Percentiles rank a stretch among this genome's conserved stretches.
Evolutionary conservation across 2,797 vertebrate species (phyloP).

Genomic region (Urocyon cinereoargenteus): DNA sequence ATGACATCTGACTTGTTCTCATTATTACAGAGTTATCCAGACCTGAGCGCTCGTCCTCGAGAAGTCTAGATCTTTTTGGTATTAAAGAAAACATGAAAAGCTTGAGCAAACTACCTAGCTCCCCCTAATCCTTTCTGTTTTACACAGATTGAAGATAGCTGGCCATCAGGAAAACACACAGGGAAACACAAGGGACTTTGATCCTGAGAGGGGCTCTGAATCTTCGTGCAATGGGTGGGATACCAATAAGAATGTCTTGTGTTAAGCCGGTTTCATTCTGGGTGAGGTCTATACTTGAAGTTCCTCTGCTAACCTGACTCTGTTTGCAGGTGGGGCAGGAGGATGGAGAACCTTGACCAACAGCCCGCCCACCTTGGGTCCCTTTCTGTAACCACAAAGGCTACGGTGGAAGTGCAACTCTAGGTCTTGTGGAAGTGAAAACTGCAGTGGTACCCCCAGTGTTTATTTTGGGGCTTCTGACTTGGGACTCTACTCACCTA

Average conservation of each 20-base stretch:
- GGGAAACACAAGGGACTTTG: background rate
- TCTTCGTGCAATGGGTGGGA: background rate
- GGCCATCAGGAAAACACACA: background rate
- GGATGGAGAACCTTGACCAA: background rate
- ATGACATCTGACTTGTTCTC: background rate
- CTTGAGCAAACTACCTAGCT: background rate
- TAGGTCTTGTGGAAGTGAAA: slow-evolving; percentile 68
- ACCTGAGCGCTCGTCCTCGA: background rate
- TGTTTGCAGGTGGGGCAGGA: slow-evolving; percentile 46
- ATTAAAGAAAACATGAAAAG: background rate
- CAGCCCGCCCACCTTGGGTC: background rate
- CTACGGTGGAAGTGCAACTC: slow-evolving; percentile 54
- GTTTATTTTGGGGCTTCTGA: slow-evolving; percentile 30
- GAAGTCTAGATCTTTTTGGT: background rate
- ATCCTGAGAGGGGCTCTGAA: fast-evolving
- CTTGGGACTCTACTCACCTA: background rate
- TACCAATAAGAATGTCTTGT: background rate
- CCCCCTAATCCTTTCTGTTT: background rate
- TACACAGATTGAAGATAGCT: background rate
- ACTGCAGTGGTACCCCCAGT: background rate
- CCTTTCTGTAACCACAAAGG: background rate
- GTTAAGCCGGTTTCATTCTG: background rate
- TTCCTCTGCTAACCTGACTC: slow-evolving; percentile 47
- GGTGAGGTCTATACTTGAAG: background rate
- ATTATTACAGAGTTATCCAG: background rate